Conservation (phyloP, 2,888 invertebrate genomes). For the Balanococcus diminutus region DNA sequence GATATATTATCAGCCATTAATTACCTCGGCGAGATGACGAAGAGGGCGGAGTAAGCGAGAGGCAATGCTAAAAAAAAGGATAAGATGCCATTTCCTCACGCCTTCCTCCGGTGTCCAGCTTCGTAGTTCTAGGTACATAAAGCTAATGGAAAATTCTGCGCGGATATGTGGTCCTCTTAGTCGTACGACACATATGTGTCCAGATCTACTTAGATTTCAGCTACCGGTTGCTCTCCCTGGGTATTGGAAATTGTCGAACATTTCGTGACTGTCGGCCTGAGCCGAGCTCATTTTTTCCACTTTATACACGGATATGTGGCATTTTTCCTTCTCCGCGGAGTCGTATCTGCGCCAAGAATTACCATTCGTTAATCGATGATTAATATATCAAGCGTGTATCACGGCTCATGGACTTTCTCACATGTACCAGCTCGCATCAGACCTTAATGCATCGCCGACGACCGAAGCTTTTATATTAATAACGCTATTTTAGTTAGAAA, state of each 20-base stretch:
- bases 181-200: not conserved
- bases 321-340: not conserved
- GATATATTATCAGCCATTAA: conserved; percentile 5
- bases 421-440: no score
- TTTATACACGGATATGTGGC: not conserved
- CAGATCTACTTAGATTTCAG: not conserved
- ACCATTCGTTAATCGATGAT: conserved; percentile 9
- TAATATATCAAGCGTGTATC: conserved; percentile 17
- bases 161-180: not conserved
- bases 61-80: not conserved
- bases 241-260: not conserved
- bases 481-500: not conserved
- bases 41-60: not conserved
- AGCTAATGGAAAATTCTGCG: not conserved
- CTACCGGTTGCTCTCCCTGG: not conserved
- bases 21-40: not conserved
- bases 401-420: conserved; percentile 9
- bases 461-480: not conserved
- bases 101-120: not conserved
- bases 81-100: not conserved
- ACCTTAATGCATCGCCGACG: not conserved
- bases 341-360: not conserved
- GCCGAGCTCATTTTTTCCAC: not conserved
- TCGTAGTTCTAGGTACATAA: not conserved
- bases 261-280: not conserved